Evolutionary conservation across 2,113 vertebrate genomes (phyloP), one percentile per base, ranked within the genome.

Genomic region (Puntigrus tetrazona): DNA sequence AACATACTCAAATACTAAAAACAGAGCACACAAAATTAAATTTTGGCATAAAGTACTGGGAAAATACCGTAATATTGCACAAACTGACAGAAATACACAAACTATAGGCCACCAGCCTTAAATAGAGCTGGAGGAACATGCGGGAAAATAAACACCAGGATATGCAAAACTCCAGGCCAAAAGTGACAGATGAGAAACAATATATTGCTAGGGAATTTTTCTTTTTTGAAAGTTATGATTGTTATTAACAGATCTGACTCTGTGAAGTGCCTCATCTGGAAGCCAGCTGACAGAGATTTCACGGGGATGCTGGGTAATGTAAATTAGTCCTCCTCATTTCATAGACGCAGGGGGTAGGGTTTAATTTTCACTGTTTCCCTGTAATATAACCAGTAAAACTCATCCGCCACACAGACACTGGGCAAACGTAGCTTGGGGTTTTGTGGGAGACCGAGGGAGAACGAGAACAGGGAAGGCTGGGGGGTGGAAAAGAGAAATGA

Each of bases 271-370:
- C 77, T 87, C 88, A 89, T 89, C 86, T 89, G 89, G 85, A 85
- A 69, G 57, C 88, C 89, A 90, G 83, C 88, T 90, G 88, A 90
- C 41, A 20, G 41, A 84, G 85, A 57, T 73, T 77, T 52, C 29
- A 34, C 31, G 75, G 67, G 50, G 55, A 41, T 11, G 36, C 69
- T 29, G 74, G 63, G 18, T 78, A 31, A 79, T 85, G 74, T 57
- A 29, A 86, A 83, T 85, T 81, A 85, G 61, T 50, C 83, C 69
- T 75, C 65, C 57, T 81, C 31, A 70, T 74, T 86, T 74, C 59
- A 31, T 83, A 87, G 76, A 83, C 36, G 63, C 36, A 84, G 78
- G 43, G 87, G 86, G 65, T 83, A 45, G 38, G 52, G 82, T 82
- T 84, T 57, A 52, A 82, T 79, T 78, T 83, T 84, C 84, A 78